Evolutionary conservation across 2,888 invertebrate genomes (phyloP).

Genomic region (Frankliniella intonsa): DNA sequence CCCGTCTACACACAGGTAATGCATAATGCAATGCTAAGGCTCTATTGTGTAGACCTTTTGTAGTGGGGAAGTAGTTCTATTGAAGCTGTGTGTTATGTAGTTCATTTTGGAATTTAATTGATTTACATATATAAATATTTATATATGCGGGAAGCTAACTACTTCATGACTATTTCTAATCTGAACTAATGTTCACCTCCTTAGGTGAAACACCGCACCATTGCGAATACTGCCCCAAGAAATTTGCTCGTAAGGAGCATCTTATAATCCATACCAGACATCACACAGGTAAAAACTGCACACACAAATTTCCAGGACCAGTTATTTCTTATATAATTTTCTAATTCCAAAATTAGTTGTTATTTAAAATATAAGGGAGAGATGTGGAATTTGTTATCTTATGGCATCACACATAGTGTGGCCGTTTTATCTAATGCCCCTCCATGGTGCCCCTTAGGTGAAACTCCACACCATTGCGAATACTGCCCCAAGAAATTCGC

Average conservation of each 20-base stretch:
- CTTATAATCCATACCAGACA: slow-evolving; percentile 78
- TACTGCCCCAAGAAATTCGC: slow-evolving; percentile 45
- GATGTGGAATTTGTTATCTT: slow-evolving; percentile 5
- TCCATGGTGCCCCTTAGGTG: slow-evolving; percentile 43
- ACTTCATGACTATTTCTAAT: neutral
- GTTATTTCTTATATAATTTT: slow-evolving; percentile 15
- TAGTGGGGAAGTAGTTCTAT: neutral
- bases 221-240: slow-evolving; percentile 79
- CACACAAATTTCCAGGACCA: slow-evolving; percentile 49
- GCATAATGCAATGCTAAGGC: neutral
- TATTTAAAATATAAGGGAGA: slow-evolving; percentile 7
- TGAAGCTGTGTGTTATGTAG: neutral
- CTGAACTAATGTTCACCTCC: slow-evolving; percentile 9
- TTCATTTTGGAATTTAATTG: neutral
- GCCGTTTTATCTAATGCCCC: slow-evolving; percentile 17
- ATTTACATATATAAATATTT: neutral
- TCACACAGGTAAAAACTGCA: slow-evolving; percentile 75
- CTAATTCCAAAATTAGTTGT: slow-evolving; percentile 2
- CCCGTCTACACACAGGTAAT: slow-evolving; percentile 24
- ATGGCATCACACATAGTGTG: slow-evolving; percentile 4
- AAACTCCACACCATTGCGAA: slow-evolving; percentile 50
- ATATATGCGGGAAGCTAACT: neutral
- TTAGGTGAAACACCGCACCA: slow-evolving; percentile 75
- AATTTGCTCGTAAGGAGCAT: slow-evolving; percentile 82
- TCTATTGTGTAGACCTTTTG: slow-evolving; percentile 13